Evolutionary conservation across 2,797 vertebrate genomes (phyloP), one percentile per base, ranked within the genome.

Genomic region (Melanotaenia trifasciata): DNA sequence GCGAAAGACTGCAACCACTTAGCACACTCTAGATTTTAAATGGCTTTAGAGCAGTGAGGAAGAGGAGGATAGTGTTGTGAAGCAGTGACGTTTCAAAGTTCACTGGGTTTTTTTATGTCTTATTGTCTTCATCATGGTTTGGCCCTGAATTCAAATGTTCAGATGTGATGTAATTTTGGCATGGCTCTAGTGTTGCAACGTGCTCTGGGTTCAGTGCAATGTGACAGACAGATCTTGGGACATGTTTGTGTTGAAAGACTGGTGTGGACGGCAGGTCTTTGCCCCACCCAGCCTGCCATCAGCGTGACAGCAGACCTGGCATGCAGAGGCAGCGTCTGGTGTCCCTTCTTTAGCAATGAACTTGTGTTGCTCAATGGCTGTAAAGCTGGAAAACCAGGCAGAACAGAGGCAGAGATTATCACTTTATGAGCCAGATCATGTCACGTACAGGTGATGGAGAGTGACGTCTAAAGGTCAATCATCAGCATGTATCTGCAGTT

Each of bases 271-370:
- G 62, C 70, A 75, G 70, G 47, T 66, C 67, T 76, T 47, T 50
- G 64, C 12, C 68, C 35, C 68, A 64, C 58, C 61, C 57, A 0
- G 14, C 45, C 63, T 62, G 68, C 67, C 82, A 88, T 63, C 70
- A 59, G 86, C 84, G 63, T 93, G 93, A 91, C 79, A 81, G 64
- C 61, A 64, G 67, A 47, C 80, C 80, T 92, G 86, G 85, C 84
- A 84, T 56, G 67, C 54, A 36, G 16, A 30, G 26, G 18, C 35
- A 14, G 54, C 5, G 64, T 67, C 79, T 82, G 72, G 58, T 58
- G 20, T 28, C 56, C 26, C 35, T 45, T 38, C 54, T 64, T 24
- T 64, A 76, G 61, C 63, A 38, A 20, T 67, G 33, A 18, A 20
- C 26, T 26, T 47, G 65, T 50, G 40, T 90, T 91, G 64, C 88